A percentile compares a stretch with the other conserved stretches of the same genome.
These are phyloP conservation scores for Meiosimyza platycephala DNA, from an alignment of 2,888 invertebrate genomes.

Conservation along the genomic window DNA sequence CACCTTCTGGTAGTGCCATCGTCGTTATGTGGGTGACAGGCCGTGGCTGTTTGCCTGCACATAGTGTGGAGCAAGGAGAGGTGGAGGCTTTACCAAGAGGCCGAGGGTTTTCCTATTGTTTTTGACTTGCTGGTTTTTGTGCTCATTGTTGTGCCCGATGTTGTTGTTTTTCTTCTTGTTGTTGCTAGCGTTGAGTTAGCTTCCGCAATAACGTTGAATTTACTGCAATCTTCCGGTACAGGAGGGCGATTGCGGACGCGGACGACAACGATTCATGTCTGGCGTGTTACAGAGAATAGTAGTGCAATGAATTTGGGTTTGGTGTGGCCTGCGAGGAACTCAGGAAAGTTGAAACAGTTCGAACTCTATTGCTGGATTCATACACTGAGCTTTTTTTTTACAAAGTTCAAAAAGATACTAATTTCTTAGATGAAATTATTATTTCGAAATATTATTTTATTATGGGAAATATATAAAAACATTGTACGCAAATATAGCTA, in stretches of 20 bases:
- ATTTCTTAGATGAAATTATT: no score
- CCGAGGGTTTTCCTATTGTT: constrained; percentile 10
- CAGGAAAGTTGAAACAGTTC: no score
- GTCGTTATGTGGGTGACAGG: constrained; percentile 33
- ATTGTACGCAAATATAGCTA: no score
- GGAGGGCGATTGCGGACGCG: constrained; percentile 9
- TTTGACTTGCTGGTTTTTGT: constrained; percentile 7
- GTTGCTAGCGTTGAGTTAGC: constrained; percentile 24
- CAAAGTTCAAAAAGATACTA: no score
- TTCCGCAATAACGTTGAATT: constrained; percentile 35
- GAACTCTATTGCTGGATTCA: no score
- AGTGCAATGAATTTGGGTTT: neutral
- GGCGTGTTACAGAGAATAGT: constrained; percentile 12
- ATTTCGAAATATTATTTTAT: no score
- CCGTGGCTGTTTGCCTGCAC: constrained; percentile 4
- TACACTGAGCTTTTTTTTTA: no score
- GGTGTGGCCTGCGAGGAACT: neutral
- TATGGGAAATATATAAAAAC: no score
- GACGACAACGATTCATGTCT: constrained; percentile 23
- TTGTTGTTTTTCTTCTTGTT: constrained; percentile 12
- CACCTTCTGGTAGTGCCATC: neutral
- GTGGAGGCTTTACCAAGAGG: neutral
- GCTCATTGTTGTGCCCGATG: constrained; percentile 4
- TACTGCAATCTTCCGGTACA: constrained; percentile 34
- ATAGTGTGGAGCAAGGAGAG: neutral